These are phyloP conservation scores for Steinernema feltiae DNA, from an alignment of 1,140 invertebrate genomes.

Conservation along the genomic window DNA sequence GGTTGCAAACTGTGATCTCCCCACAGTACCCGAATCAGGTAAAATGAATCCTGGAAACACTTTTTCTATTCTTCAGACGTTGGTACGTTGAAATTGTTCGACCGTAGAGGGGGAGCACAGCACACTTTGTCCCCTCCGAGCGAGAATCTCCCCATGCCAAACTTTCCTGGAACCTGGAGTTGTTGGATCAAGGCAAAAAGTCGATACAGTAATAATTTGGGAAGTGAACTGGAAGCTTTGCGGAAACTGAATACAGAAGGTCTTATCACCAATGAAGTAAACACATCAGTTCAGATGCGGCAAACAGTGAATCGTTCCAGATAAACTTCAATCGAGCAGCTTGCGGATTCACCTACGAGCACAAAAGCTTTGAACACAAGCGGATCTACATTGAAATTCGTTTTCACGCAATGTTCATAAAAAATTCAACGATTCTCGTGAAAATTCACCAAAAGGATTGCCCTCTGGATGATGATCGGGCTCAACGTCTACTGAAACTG, in stretches of 20 bases:
- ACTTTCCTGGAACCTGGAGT: slow-evolving; percentile 2
- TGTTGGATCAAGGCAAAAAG: neutral
- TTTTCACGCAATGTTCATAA: neutral
- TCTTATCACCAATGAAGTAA: neutral
- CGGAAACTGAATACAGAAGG: neutral
- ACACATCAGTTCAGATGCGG: neutral
- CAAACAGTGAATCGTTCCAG: neutral
- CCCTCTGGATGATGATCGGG: neutral
- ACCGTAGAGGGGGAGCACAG: neutral
- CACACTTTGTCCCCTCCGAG: neutral
- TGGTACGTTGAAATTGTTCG: neutral
- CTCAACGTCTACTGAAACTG: neutral
- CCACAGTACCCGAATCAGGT: neutral
- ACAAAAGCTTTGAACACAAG: neutral
- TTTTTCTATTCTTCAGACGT: neutral
- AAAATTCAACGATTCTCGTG: neutral
- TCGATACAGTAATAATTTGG: neutral
- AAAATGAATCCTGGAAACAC: neutral
- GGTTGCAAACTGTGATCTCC: neutral
- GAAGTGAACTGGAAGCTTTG: neutral
- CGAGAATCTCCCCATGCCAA: neutral
- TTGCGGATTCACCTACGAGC: slow-evolving; percentile 2
- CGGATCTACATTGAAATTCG: neutral
- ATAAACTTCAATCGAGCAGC: neutral
- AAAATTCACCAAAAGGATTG: slow-evolving; percentile 3